Evolutionary conservation across 2,113 vertebrate genomes (phyloP).

Genomic region (Ctenomys sociabilis): DNA sequence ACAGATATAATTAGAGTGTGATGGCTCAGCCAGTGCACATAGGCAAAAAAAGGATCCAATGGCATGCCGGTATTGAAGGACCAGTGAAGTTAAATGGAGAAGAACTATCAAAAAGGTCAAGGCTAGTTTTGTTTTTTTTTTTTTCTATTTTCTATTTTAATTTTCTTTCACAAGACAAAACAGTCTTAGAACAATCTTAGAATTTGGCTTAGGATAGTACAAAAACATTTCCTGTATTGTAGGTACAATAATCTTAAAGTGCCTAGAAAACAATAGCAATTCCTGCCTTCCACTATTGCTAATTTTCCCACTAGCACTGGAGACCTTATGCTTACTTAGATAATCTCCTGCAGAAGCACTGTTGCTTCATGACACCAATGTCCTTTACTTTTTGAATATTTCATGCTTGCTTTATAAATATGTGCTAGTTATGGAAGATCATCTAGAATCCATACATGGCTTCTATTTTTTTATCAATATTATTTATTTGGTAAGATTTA

Average conservation of each 20-base stretch:
- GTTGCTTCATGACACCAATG: background rate
- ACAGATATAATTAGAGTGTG: background rate
- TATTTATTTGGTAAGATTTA: slow-evolving; percentile 49
- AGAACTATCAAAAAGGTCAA: slow-evolving; percentile 60
- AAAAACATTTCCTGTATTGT: slow-evolving; percentile 76
- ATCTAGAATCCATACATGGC: background rate
- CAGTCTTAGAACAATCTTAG: slow-evolving; percentile 37
- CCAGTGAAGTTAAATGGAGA: slow-evolving; percentile 28
- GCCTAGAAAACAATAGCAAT: slow-evolving; percentile 72
- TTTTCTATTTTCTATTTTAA: slow-evolving; percentile 54
- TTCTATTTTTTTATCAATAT: background rate
- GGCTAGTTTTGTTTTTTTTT: too few species aligned
- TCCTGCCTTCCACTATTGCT: slow-evolving; percentile 65
- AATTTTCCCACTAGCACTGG: slow-evolving; percentile 33
- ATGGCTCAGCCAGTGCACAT: background rate
- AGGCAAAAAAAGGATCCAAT: background rate
- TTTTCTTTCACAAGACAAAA: slow-evolving; percentile 63
- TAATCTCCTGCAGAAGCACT: slow-evolving; percentile 32
- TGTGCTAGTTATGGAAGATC: slow-evolving; percentile 48
- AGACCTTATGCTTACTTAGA: slow-evolving; percentile 44
- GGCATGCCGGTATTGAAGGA: background rate
- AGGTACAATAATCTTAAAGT: slow-evolving; percentile 65
- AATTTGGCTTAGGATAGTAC: slow-evolving; percentile 56
- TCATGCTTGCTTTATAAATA: slow-evolving; percentile 43
- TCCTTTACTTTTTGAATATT: slow-evolving; percentile 32